These are phyloP conservation scores for Eclectus roratus DNA, from an alignment of 2,113 vertebrate genomes.

Conservation along the genomic window DNA sequence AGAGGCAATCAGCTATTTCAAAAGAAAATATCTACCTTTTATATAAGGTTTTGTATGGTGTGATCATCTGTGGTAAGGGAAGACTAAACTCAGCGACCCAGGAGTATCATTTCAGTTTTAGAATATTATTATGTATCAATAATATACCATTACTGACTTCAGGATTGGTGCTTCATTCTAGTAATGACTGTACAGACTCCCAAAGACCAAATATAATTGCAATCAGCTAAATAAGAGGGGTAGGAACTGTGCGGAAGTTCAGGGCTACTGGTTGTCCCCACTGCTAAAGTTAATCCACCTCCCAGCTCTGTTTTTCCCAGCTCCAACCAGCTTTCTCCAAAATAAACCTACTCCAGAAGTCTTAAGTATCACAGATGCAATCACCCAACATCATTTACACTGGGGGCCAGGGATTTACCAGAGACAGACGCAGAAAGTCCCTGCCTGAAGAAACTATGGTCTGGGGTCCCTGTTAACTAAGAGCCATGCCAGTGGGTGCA, in stretches of 20 bases:
- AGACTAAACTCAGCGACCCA: neutral
- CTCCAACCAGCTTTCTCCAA: neutral
- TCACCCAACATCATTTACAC: neutral
- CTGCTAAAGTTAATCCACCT: neutral
- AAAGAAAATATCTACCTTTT: neutral
- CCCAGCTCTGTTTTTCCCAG: neutral
- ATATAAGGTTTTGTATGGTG: neutral
- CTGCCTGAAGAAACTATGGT: neutral
- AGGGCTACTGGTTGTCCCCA: neutral
- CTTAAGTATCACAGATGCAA: neutral
- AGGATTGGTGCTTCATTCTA: neutral
- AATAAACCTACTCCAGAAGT: neutral
- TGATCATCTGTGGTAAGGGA: neutral
- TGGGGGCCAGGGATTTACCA: neutral
- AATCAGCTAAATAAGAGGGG: neutral
- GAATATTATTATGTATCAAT: neutral
- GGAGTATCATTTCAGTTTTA: neutral
- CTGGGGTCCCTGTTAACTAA: neutral
- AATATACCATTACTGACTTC: neutral
- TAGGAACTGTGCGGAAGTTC: neutral
- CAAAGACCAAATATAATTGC: neutral
- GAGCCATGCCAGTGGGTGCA: neutral
- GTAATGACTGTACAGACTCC: neutral
- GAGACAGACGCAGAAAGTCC: neutral
- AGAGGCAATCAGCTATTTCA: neutral